Base-by-base conservation (phyloP, 2,888 invertebrate species). In the Drosophila imparisetae region DNA sequence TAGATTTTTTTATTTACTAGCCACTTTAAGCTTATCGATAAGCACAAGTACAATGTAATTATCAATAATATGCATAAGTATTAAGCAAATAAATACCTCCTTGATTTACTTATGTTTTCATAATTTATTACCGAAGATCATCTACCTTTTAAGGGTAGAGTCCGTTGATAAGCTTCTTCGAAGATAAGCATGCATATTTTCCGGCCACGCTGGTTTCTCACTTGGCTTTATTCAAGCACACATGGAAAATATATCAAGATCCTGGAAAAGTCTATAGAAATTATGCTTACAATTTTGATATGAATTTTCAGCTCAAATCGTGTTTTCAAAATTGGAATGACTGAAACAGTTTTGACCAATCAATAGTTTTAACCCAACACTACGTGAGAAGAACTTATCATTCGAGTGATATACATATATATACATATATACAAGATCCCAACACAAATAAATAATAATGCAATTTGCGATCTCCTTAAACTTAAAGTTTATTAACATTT, bases 401-500 rank as follows among this genome's bases (percentile, higher is more conserved):
- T 15, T 21, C 21, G 2, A 21, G 7, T 13, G 42, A 45, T 7
- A 45, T 21, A 42, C 21, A 3, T 21, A 1, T 21, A 13, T 21
- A 42, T 10, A 38, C 0, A 0, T 10, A 30, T 2, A 15, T 27
- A 15, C 2, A 32, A 32, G 11, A 6, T 7, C 24, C 2, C n/a
- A 15, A 11, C 13, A 7, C 24, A 4, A 29, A 36, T 5, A 34
- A 24, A 0, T 29, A 48, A 7, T 6, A 52, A 64, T 30, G 4
- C 11, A 24, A n/a, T 38, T 65, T 24, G 15, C 11, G 11, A 11
- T 58, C 15, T 30, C 32, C 72, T 72, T 72, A 77, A 48, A 52
- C 58, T 61, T 71, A 64, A 57, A 54, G 34, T 78, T 80, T 78
- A 71, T 64, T 71, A 76, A 70, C 65, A 53, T 58, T 76, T 66